These are phyloP conservation scores for Etheostoma nigrum DNA, from an alignment of 2,797 vertebrate genomes.

Conservation along the genomic window DNA sequence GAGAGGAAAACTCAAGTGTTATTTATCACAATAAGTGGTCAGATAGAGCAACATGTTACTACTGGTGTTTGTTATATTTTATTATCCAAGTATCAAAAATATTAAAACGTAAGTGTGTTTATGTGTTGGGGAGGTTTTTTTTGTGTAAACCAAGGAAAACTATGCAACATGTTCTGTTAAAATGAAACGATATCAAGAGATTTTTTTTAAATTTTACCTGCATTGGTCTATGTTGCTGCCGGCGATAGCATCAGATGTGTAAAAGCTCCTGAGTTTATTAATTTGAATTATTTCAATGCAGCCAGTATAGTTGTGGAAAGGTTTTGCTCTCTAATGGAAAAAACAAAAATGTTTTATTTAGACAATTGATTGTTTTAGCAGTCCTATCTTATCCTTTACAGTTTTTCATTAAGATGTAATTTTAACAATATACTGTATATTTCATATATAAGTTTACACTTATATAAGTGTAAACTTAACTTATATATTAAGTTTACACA, in stretches of 20 bases:
- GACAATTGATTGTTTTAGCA: slow-evolving; percentile 23
- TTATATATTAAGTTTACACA: too few species aligned
- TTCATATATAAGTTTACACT: not conserved
- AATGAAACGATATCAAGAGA: not conserved
- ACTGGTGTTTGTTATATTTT: not conserved
- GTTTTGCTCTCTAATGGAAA: slow-evolving; percentile 78
- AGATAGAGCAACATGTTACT: not conserved
- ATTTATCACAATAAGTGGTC: slow-evolving; percentile 16
- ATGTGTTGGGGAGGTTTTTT: not conserved
- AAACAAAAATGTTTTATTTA: slow-evolving; percentile 19
- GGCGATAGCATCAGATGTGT: slow-evolving; percentile 79
- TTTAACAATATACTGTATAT: not conserved
- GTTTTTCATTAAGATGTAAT: not conserved
- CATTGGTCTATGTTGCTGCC: slow-evolving; percentile 84
- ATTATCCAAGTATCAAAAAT: not conserved
- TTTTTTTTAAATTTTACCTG: slow-evolving; percentile 84
- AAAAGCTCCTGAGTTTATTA: slow-evolving; percentile 85
- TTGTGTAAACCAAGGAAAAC: not conserved
- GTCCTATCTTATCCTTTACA: not conserved
- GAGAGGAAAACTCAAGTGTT: not conserved
- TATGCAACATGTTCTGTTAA: not conserved
- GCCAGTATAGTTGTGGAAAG: slow-evolving; percentile 89
- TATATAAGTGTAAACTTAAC: too few species aligned
- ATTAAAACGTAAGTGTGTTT: not conserved
- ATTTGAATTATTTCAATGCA: slow-evolving; percentile 90